Evolutionary conservation across 2,797 vertebrate species (phyloP), one percentile per base, ranked within the genome.

Genomic region (Cephalopachus bancanus): DNA sequence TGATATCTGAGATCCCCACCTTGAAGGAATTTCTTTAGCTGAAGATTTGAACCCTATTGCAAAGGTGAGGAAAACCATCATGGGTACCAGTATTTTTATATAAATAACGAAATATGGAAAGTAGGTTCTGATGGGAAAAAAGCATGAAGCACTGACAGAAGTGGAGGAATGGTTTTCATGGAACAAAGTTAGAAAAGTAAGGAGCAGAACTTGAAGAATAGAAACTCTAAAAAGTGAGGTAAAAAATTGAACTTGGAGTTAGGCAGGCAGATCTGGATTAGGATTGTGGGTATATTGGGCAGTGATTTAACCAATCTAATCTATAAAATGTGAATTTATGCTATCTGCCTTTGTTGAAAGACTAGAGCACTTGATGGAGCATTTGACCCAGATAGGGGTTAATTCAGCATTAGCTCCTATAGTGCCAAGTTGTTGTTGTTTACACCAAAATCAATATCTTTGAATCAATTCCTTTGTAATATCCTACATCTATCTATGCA

Each of bases 81-180:
- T 1, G 1, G 20, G 72, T 75, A 49, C 59, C 33, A 37, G 30
- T 10, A 33, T 5, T 75, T 88, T 51, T 60, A 55, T 59, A 44
- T 92, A 90, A 89, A 94, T 83, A 89, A 93, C 6, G 28, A 37
- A 75, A 59, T 19, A 55, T n/a, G 75, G 19, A 64, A 15, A 89
- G 51, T 15, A 55, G 26, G 28, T 76, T 79, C 69, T 57, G 12
- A 55, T 60, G 49, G 71, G 10, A 85, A 78, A 24, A 65, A 78
- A 89, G 53, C 53, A 49, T 7, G 49, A 83, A 79, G 9, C 26
- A 17, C 19, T 75, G 69, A 60, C 8, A 59, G n/a, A 19, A 84
- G 8, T 24, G 55, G 14, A 91, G 11, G 12, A 57, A 30, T 17
- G 55, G 67, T 72, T 74, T 65, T 62, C 16, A 4, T 4, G 2